Percentiles rank a stretch among this genome's conserved stretches.
phyloP scores from a whole-genome alignment of 2,888 invertebrate genomes.

The Cordilura impudica region DNA sequence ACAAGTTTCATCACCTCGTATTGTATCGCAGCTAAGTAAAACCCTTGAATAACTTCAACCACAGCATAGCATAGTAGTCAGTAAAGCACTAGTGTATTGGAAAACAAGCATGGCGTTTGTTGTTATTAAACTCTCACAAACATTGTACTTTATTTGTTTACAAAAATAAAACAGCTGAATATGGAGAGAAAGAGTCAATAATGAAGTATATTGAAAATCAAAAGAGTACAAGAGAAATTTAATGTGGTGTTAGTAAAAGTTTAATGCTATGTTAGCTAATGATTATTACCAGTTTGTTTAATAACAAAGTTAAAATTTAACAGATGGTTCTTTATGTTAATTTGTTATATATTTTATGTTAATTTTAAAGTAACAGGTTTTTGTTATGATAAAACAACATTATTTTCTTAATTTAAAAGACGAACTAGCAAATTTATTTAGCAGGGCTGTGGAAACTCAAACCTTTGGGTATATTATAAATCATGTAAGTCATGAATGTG shows the following conservation, averaged over 20 bases:
- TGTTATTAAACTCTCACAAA: not conserved
- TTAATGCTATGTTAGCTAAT: not conserved
- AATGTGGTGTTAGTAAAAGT: not conserved
- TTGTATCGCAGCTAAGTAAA: too few relatives aligned
- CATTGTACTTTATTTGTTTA: slow-evolving; percentile 34
- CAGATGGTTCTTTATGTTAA: too few relatives aligned
- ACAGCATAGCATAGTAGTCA: too few relatives aligned
- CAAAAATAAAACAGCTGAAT: slow-evolving; percentile 48
- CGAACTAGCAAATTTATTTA: too few relatives aligned
- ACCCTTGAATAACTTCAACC: too few relatives aligned
- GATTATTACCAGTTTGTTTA: not conserved
- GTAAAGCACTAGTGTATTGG: not conserved
- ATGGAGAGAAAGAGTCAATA: slow-evolving; percentile 9
- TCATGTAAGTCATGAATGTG: too few relatives aligned
- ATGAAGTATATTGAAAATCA: not conserved
- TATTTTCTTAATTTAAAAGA: too few relatives aligned
- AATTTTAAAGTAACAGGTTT: too few relatives aligned
- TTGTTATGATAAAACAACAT: not conserved
- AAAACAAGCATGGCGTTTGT: not conserved
- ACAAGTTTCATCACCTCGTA: slow-evolving; percentile 45
- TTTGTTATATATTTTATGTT: too few relatives aligned
- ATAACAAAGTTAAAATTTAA: not conserved
- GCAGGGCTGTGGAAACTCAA: too few relatives aligned
- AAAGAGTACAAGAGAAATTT: not conserved
- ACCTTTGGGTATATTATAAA: too few relatives aligned